Evolutionary conservation across 37 sponge, comb jelly and placozoan species (phyloP), one percentile per base, ranked within the genome.

Genomic region (Ephydatia muelleri): DNA sequence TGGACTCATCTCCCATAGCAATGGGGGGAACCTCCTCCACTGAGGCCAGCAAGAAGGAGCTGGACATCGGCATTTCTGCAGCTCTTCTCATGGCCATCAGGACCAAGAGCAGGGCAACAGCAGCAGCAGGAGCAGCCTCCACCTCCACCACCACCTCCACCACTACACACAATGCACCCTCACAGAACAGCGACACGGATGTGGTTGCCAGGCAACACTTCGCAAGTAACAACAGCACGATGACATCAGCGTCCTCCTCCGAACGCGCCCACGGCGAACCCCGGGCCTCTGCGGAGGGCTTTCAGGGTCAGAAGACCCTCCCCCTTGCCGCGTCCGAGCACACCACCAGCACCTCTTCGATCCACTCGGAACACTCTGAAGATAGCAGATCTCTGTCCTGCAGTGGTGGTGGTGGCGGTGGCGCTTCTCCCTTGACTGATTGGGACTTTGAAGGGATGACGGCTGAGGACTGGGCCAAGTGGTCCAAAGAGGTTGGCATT

Each of bases 361-460:
- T 43, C 47, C 47, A 43, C 47, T 57, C 57, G 9, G 16, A 13
- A 13, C 57, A 57, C 57, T 57, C 57, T 1, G 57, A 21, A 1
- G 57, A 57, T 14, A 57, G 57, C 16, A 3, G 43, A 6, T 6
- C 43, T 9, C 6, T 43, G 6, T 43, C 43, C 3, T 43, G 43
- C n/a, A n/a, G 75, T 80, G 80, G 87, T 66, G 38, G 80, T 80
- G 29, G 87, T 80, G 66, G 87, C 80, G 0, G 64, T 87, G 27
- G 75, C 65, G 19, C 69, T 71, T 5, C 25, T 73, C 14, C 75
- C 70, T 9, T 68, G 70, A n/a, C 77, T 82, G 70, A 82, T 76
- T 16, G 12, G 48, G 30, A 48, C 26, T 25, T 30, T 87, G 81
- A 81, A 87, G 27, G 76, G 70, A 22, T 29, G 49, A 11, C 23